These are phyloP conservation scores for Rallus crepitans DNA, from an alignment of 2,797 vertebrate genomes.

Conservation along the genomic window DNA sequence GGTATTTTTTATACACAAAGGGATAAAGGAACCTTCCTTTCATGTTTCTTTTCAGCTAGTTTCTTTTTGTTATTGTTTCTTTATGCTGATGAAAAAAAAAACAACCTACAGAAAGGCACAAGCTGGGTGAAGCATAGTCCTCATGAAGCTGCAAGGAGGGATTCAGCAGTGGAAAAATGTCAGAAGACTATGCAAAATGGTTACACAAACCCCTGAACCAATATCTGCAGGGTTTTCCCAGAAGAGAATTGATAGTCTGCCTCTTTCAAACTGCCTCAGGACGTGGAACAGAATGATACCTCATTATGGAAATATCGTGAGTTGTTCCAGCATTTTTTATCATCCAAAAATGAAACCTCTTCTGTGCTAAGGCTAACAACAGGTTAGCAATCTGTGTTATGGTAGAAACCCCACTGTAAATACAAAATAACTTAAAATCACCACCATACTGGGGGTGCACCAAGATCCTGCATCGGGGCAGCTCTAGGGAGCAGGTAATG, in stretches of 20 bases:
- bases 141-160: neutral
- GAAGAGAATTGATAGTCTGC: neutral
- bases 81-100: neutral
- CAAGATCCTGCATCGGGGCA: neutral
- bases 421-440: neutral
- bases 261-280: constrained; percentile 17
- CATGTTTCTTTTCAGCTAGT: neutral
- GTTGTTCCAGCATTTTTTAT: constrained; percentile 13
- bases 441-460: neutral
- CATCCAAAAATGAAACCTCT: constrained; percentile 5
- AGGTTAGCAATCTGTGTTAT: neutral
- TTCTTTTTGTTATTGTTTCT: neutral
- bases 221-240: neutral
- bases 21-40: neutral
- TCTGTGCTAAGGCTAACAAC: neutral
- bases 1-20: neutral
- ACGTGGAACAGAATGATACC: neutral
- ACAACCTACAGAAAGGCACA: neutral
- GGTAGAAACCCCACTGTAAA: neutral
- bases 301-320: constrained; percentile 17
- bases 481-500: neutral
- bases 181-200: neutral
- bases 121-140: rapidly evolving
- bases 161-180: neutral
- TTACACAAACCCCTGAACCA: neutral